These are phyloP conservation scores for Cinara cedri DNA, from an alignment of 2,888 invertebrate genomes.

Conservation along the genomic window DNA sequence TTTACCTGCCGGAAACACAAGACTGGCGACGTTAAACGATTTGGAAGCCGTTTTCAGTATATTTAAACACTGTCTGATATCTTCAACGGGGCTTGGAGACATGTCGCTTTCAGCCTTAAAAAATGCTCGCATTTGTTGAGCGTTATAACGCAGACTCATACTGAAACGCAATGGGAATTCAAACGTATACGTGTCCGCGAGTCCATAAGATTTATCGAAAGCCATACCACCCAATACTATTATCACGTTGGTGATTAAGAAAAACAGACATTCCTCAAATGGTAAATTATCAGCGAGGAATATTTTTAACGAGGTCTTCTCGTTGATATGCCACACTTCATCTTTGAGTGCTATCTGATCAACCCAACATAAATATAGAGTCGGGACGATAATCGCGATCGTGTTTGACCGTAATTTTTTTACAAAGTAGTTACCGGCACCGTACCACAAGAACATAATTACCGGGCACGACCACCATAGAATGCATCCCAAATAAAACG, in stretches of 20 bases:
- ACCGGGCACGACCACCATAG: constrained; percentile 52
- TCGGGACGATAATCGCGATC: constrained; percentile 21
- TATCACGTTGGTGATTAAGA: constrained; percentile 37
- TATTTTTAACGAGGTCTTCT: constrained; percentile 33
- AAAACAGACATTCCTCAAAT: constrained; percentile 46
- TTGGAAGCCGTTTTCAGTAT: constrained; percentile 28
- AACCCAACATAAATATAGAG: constrained; percentile 45
- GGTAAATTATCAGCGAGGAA: constrained; percentile 25
- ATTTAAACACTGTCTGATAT: constrained; percentile 25
- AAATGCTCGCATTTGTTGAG: constrained; percentile 28
- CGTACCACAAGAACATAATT: constrained; percentile 47
- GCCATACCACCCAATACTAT: constrained; percentile 30
- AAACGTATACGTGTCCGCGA: constrained; percentile 25
- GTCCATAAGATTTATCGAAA: constrained; percentile 38
- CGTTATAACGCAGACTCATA: background rate
- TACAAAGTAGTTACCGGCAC: constrained; percentile 45
- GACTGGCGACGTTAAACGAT: constrained; percentile 36
- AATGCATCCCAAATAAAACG: constrained; percentile 46
- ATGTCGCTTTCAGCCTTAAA: constrained; percentile 10
- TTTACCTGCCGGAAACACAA: constrained; percentile 50
- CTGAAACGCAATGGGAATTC: constrained; percentile 9
- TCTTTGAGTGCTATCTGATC: constrained; percentile 36
- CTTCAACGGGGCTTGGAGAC: background rate
- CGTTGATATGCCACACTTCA: constrained; percentile 50
- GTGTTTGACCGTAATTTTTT: background rate